These are phyloP conservation scores for Mayetiola destructor DNA, from an alignment of 2,888 invertebrate genomes.

Conservation along the genomic window DNA sequence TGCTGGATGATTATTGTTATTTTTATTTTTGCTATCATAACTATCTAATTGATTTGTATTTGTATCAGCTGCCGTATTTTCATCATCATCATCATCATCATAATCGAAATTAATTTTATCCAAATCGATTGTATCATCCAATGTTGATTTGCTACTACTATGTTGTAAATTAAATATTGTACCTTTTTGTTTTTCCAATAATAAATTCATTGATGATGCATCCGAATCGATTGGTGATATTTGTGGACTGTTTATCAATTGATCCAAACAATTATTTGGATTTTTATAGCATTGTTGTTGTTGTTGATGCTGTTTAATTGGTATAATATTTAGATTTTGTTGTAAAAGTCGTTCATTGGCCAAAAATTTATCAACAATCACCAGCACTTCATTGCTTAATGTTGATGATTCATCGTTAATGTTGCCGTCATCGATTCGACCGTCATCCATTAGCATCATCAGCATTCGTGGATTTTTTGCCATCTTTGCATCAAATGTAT, in stretches of 20 bases:
- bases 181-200: not conserved
- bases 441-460: not conserved
- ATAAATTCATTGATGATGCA: not conserved
- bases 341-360: conserved; percentile 17
- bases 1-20: not conserved
- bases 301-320: not conserved
- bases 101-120: conserved; percentile 13
- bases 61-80: conserved; percentile 7
- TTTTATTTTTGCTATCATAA: not conserved
- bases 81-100: not conserved
- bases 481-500: not conserved
- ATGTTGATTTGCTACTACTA: conserved; percentile 4
- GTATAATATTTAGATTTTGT: conserved; percentile 1
- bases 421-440: not conserved
- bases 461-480: not conserved
- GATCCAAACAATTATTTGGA: not conserved
- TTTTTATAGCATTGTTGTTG: too few species aligned
- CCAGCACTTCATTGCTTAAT: conserved; percentile 12
- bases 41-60: conserved; percentile 14
- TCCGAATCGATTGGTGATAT: conserved; percentile 3
- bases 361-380: conserved; percentile 20
- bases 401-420: not conserved
- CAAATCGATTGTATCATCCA: conserved; percentile 14
- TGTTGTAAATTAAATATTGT: not conserved
- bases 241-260: not conserved